Percentiles rank a stretch among this genome's conserved stretches.
phyloP scores from a whole-genome alignment of 37 sponge, comb jelly and placozoan species.

The Corticium candelabrum region DNA sequence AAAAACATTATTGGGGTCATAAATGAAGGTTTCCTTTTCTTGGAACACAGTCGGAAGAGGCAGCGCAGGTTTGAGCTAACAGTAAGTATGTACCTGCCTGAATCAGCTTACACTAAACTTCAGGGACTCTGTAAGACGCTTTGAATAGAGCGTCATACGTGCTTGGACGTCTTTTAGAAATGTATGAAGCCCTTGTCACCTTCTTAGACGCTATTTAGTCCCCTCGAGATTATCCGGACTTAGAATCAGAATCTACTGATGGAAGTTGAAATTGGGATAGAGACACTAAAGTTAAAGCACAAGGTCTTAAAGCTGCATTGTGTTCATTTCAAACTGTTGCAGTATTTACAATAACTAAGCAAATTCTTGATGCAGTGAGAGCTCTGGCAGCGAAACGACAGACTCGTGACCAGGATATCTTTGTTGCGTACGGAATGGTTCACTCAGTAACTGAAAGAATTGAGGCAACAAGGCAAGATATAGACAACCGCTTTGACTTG shows the following conservation, averaged over 20 bases:
- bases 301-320: constrained; percentile 27
- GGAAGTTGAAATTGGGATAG: constrained; percentile 34
- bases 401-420: constrained; percentile 32
- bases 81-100: constrained; percentile 6
- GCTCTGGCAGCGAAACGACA: constrained; percentile 33
- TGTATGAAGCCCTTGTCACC: constrained; percentile 27
- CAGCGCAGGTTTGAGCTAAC: constrained; percentile 24
- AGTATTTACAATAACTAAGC: constrained; percentile 23
- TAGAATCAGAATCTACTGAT: neutral
- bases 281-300: constrained; percentile 32
- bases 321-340: constrained; percentile 32
- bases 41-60: constrained; percentile 30
- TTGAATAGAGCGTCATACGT: constrained; percentile 43
- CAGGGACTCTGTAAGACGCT: constrained; percentile 41
- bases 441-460: too few species aligned
- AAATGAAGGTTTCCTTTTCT: constrained; percentile 26
- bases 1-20: constrained; percentile 30
- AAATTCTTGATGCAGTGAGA: constrained; percentile 23
- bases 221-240: constrained; percentile 21
- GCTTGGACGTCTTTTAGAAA: constrained; percentile 31
- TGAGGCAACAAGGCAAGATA: constrained; percentile 17
- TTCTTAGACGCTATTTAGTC: constrained; percentile 26
- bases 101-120: constrained; percentile 24
- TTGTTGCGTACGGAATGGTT: constrained; percentile 21
- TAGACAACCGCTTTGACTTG: constrained; percentile 18